Evolutionary conservation across 2,797 vertebrate genomes (phyloP).

Genomic region (Malurus leucopterus): DNA sequence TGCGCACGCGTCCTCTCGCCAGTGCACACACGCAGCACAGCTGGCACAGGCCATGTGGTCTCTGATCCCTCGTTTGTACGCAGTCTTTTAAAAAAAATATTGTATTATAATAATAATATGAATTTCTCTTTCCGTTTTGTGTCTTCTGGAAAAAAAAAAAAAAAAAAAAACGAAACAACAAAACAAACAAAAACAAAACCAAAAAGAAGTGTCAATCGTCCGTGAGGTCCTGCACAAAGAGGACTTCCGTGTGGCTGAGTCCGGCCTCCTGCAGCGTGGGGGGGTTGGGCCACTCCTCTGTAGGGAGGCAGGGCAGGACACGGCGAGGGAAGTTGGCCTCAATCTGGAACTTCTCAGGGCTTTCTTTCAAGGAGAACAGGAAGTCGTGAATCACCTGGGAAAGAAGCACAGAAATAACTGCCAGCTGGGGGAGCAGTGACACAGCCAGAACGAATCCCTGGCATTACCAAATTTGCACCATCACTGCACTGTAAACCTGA

Average conservation of each 20-base stretch:
- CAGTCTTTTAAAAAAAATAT: constrained; percentile 87
- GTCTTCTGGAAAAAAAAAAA: constrained; percentile 40
- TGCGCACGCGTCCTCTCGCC: constrained; percentile 22
- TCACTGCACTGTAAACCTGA: not conserved
- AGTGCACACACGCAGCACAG: constrained; percentile 45
- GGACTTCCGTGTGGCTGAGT: constrained; percentile 96
- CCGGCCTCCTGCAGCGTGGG: constrained; percentile 95
- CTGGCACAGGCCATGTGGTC: constrained; percentile 79
- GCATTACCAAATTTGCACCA: not conserved
- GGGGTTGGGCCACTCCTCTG: constrained; percentile 90
- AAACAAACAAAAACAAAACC: not conserved
- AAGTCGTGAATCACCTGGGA: constrained; percentile 96
- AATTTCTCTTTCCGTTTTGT: constrained; percentile 67
- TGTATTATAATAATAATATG: constrained; percentile 79
- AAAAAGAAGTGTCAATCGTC: constrained; percentile 87
- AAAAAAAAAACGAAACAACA: not conserved
- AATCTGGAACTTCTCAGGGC: constrained; percentile 97
- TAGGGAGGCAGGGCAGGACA: constrained; percentile 93
- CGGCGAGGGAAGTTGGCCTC: constrained; percentile 95
- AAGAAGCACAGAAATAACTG: not conserved
- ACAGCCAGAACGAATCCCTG: not conserved
- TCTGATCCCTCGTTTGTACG: constrained; percentile 86
- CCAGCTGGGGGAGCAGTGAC: constrained; percentile 8
- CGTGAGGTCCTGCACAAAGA: constrained; percentile 99
- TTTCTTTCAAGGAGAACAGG: constrained; percentile 98